Conservation (phyloP, 1,140 invertebrate genomes). For the Eurosta solidaginis region DNA sequence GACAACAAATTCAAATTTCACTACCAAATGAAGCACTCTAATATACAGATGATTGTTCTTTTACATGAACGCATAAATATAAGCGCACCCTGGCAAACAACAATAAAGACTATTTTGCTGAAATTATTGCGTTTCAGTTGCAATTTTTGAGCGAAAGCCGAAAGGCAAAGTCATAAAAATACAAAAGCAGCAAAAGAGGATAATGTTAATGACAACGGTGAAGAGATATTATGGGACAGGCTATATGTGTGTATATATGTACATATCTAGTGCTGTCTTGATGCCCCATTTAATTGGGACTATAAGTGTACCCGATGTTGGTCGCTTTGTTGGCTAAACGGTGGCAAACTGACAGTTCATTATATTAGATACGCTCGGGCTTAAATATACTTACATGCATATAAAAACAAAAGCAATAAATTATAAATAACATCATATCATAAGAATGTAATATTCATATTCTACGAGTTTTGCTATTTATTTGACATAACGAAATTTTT, state of each 20-base stretch:
- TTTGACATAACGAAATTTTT: too few relatives aligned
- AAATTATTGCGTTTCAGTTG: constrained; percentile 21
- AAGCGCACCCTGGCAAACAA: too few relatives aligned
- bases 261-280: not conserved
- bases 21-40: too few relatives aligned
- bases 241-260: not conserved
- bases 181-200: too few relatives aligned
- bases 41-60: too few relatives aligned
- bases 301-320: not conserved
- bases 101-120: not conserved
- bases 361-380: not conserved
- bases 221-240: not conserved
- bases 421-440: not conserved
- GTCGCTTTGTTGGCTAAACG: not conserved
- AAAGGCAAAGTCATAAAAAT: constrained; percentile 7
- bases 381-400: not conserved
- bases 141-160: not conserved
- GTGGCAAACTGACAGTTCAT: constrained; percentile 6
- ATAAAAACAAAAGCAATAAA: not conserved
- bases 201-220: not conserved
- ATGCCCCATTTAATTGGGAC: not conserved
- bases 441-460: too few relatives aligned
- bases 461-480: too few relatives aligned
- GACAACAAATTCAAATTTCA: too few relatives aligned
- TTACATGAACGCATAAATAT: too few relatives aligned